Evolutionary conservation across 2,888 invertebrate genomes (phyloP), one percentile per base, ranked within the genome.

Genomic region (Hydriomena furcata): DNA sequence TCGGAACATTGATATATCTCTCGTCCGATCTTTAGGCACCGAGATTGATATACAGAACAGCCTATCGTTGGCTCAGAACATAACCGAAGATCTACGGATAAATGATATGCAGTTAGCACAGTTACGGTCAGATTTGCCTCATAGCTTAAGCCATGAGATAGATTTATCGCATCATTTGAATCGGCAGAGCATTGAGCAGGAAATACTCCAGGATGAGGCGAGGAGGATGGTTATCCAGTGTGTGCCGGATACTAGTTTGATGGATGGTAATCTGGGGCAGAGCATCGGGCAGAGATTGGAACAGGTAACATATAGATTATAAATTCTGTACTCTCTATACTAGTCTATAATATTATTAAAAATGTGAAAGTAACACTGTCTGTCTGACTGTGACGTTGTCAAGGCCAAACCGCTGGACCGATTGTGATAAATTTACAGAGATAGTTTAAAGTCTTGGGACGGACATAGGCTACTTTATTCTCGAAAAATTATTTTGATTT

Each of bases 141-240:
- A 79, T 1, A 76, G 79, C 42, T 63, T 84, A 23, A 71, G 62
- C 6, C 81, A 82, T 23, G 84, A 81, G 23, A 60, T 82, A 1
- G 76, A 82, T 58, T 28, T 84, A 8, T 73, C 81, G 0, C 79
- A 81, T 51, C 80, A 83, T 56, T 60, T 85, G 5, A 81, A 65
- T 35, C 64, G 84, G 4, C 68, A 68, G 5, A 73, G 69, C 49
- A 62, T 82, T 1, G 81, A 81, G 0, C 72, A 74, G 8, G 74
- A 77, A 0, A 65, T 79, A 0, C 37, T 79, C 5, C 73, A 74
- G 0, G 71, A 73, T 0, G 41, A 61, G 0, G 64, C 76, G 23
- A 52, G 76, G 3, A 64, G 71, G 0, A 62, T 78, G 54, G 66
- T 61, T 0, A 58, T 52, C 8, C 60, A 58, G 20, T 55, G 53